A percentile compares a stretch with the other conserved stretches of the same genome.
phyloP scores from a whole-genome alignment of 2,888 invertebrate species.

The Hydriomena furcata region DNA sequence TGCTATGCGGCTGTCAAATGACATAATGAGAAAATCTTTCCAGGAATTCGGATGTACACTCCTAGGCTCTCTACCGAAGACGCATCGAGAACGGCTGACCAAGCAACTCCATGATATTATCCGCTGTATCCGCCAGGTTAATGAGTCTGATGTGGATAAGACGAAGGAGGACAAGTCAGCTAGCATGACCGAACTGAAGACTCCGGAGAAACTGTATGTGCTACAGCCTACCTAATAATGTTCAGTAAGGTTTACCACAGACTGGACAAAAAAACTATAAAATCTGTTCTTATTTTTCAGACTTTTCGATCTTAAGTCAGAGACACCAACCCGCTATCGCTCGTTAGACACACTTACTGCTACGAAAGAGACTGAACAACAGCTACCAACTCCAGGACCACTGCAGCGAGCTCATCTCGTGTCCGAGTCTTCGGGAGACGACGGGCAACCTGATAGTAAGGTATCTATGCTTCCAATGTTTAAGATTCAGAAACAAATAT shows the following conservation, averaged over 20 bases:
- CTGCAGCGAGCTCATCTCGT: slow-evolving; percentile 44
- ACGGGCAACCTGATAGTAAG: slow-evolving; percentile 18
- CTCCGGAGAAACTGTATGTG: slow-evolving; percentile 59
- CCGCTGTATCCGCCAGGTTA: slow-evolving; percentile 58
- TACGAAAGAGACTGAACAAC: slow-evolving; percentile 42
- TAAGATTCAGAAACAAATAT: too few relatives aligned
- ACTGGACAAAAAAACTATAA: too few relatives aligned
- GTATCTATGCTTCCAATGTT: not conserved
- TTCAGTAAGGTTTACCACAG: too few relatives aligned
- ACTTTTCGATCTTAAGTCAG: slow-evolving; percentile 47
- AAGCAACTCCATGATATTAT: slow-evolving; percentile 65
- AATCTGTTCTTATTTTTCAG: slow-evolving; percentile 31
- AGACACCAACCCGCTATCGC: slow-evolving; percentile 72
- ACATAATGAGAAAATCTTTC: slow-evolving; percentile 2
- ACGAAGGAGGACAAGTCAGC: slow-evolving; percentile 55
- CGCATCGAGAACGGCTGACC: slow-evolving; percentile 61
- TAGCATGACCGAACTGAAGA: slow-evolving; percentile 67
- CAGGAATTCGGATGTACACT: slow-evolving; percentile 72
- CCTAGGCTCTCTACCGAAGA: slow-evolving; percentile 64
- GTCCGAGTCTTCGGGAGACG: slow-evolving; percentile 43
- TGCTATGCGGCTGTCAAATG: too few relatives aligned
- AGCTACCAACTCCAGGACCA: slow-evolving; percentile 55
- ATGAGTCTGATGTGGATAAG: slow-evolving; percentile 54
- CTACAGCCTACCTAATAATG: too few relatives aligned
- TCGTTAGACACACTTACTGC: slow-evolving; percentile 71